Base-by-base conservation (phyloP, 2,888 invertebrate genomes). In the Dryobota labecula region DNA sequence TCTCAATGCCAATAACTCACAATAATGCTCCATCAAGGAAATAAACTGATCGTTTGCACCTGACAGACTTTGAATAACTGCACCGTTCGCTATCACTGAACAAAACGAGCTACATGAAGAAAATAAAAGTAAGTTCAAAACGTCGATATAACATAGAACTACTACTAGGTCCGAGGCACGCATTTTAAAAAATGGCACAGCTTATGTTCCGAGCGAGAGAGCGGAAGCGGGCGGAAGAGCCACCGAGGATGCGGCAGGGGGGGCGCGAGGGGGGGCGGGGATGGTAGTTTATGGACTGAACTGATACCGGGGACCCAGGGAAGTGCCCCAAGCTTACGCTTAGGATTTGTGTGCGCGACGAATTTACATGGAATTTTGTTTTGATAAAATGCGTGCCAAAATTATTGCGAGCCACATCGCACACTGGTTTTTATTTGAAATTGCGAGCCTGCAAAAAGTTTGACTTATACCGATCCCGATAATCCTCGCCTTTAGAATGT, bases 101-200 rank as follows among this genome's bases (percentile, higher is more conserved):
- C 86, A 86, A 90, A 90, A 90, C 89, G 89, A 91, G 90, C 86
- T 87, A 87, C 85, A 83, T 70, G 84, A 88, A 91, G 90, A 92
- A 91, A 92, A 93, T 92, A 93, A 92, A 92, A 92, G 88, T 92
- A 89, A 90, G 89, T 91, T 89, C 80, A 84, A 89, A 93, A 88
- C 88, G 88, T 91, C 92, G 92, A 93, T 94, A 90, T 92, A 91
- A 90, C 91, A 90, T 88, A 85, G 86, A 88, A 88, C 90, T 89
- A 88, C 89, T 89, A 88, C 89, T 85, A 88, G 89, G 93, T 93
- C 93, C 92, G 90, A 91, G 85, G 90, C 90, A 95, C 94, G 94
- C 94, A 94, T 95, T 95, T 93, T 89, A 94, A 95, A 94, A 94
- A 94, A 94, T 94, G 90, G 92, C 92, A 88, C 90, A 92, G 94